Evolutionary conservation across 2,888 invertebrate genomes (phyloP), one percentile per base, ranked within the genome.

Genomic region (Platerodrilus igneus): DNA sequence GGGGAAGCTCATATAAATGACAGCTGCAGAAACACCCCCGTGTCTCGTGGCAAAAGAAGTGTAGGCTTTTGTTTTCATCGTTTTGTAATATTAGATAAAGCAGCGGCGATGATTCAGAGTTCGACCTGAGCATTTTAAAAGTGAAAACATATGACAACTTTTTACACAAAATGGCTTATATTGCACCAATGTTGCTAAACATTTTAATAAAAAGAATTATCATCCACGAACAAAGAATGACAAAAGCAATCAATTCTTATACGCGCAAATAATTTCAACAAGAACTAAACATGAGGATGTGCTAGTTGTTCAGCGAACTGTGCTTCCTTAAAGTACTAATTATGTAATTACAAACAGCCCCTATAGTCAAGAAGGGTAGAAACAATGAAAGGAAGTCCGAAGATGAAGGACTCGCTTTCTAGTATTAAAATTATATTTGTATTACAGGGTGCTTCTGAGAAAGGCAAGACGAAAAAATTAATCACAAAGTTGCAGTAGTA

Each of bases 1-100:
- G 11, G 38, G 32, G 40, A 19, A 25, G 29, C 10, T 23, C 36
- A n/a, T n/a, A n/a, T 13, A 15, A 4, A 37, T 13, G 23, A 48
- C 51, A 51, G 51, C 51, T 51, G 51, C 43, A 47, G n/a, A 45
- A 45, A 51, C 51, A 48, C 51, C 51, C 47, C 51, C 51, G 33
- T 45, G 45, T 34, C 51, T 45, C 51, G 42, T 36, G 47, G 31
- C 36, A n/a, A n/a, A 38, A 25, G 28, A 39, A 26, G 15, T 33
- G 38, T 35, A 29, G 30, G 43, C 20, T 39, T 40, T 43, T 35
- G 31, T 32, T 38, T 38, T 38, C 34, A 39, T 43, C 35, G 42
- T 42, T 34, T 30, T 33, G 34, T 30, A 29, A 16, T 39, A 35
- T 15, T 30, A 43, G 35, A 43, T 35, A 35, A 43, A 33, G 38